Base-by-base conservation (phyloP, 2,113 vertebrate species). In the Albula goreensis region DNA sequence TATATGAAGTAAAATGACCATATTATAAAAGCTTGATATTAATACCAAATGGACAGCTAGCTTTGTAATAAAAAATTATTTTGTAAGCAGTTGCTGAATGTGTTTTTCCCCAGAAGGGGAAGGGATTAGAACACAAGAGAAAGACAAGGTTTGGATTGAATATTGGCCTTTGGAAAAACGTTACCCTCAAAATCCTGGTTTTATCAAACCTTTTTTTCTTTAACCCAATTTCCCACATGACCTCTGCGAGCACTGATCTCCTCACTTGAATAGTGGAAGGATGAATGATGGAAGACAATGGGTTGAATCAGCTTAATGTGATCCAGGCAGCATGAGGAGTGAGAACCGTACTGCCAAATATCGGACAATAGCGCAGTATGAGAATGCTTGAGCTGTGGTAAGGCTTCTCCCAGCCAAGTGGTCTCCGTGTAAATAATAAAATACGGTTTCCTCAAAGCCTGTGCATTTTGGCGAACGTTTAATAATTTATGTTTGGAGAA, bases 11-110 rank as follows among this genome's bases (percentile, higher is more conserved):
- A 74, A 74, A 74, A 74, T 31, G 22, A 8, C 70, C 70, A 9
- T 5, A 31, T 74, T 74, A 25, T 31, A n/a, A 10, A 74, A 25
- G 70, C 3, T 74, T 8, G 70, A 74, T 25, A 74, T 96, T 91
- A 92, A 87, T 91, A 93, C 93, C 95, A 95, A 95, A 95, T 96
- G 94, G 90, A 93, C 92, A 93, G 93, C 92, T 92, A 83, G 63
- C n/a, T 8, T 56, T 57, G 12, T 22, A 52, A 22, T 41, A 81
- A 79, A 48, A 25, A 52, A 53, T 53, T 74, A 81, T 79, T 80
- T 74, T 74, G 70, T 74, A 31, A 74, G 0, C 70, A 74, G n/a
- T 31, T 25, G 3, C 2, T 9, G 19, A 74, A 74, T 10, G 70
- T 74, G 70, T 81, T 80, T 22, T 41, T 84, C 57, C 77, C 56